These are phyloP conservation scores for Troides aeacus DNA, from an alignment of 2,888 invertebrate genomes.

Conservation along the genomic window DNA sequence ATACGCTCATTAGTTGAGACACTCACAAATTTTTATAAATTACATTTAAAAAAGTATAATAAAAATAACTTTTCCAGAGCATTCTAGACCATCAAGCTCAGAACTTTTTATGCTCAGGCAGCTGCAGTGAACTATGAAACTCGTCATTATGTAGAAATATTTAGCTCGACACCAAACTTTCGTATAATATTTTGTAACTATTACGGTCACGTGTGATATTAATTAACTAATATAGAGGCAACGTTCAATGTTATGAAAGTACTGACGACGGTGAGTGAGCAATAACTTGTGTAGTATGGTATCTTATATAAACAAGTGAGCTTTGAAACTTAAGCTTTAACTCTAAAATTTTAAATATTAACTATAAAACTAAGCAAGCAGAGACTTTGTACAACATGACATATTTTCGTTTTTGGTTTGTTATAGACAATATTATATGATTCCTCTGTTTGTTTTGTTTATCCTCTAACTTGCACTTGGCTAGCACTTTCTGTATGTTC, in stretches of 20 bases:
- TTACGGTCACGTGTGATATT: slow-evolving; percentile 13
- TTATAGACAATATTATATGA: too few relatives aligned
- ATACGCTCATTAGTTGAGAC: too few relatives aligned
- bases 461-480: too few relatives aligned
- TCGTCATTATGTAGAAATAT: slow-evolving; percentile 16
- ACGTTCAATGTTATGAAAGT: neutral
- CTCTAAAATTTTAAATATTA: too few relatives aligned
- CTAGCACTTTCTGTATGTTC: too few relatives aligned
- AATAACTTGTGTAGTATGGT: neutral
- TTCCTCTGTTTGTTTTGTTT: too few relatives aligned
- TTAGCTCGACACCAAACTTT: slow-evolving; percentile 15
- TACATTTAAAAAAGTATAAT: slow-evolving; percentile 14
- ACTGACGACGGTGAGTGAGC: neutral
- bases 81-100: slow-evolving; percentile 2
- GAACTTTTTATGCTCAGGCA: slow-evolving; percentile 4
- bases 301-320: neutral
- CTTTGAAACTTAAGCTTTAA: too few relatives aligned
- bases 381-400: too few relatives aligned
- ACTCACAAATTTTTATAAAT: slow-evolving; percentile 9
- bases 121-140: slow-evolving; percentile 1
- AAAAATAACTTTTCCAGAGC: slow-evolving; percentile 16
- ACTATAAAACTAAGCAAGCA: too few relatives aligned
- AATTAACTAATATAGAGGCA: slow-evolving; percentile 15
- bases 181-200: slow-evolving; percentile 10
- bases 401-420: too few relatives aligned